Evolutionary conservation across 2,888 invertebrate species (phyloP).

Genomic region (Smittia aterrima): DNA sequence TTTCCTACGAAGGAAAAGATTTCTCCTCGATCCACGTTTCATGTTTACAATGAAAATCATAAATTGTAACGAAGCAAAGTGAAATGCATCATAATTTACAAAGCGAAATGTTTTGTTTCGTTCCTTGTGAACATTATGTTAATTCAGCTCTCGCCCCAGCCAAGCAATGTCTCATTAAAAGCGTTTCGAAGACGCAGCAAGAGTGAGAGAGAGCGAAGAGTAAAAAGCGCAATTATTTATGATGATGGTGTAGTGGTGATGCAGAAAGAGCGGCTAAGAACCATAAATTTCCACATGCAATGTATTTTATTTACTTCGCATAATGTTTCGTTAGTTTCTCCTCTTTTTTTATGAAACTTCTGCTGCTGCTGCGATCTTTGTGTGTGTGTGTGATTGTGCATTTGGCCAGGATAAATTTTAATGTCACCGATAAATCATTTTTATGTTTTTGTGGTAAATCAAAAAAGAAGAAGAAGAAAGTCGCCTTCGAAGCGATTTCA

Average conservation of each 20-base stretch:
- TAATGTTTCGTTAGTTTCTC: constrained; percentile 15
- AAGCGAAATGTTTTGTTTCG: neutral
- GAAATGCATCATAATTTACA: constrained; percentile 17
- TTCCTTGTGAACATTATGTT: constrained; percentile 36
- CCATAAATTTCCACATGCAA: constrained; percentile 33
- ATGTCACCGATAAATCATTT: constrained; percentile 39
- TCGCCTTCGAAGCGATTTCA: neutral
- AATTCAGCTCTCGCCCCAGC: neutral
- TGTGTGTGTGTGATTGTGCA: neutral
- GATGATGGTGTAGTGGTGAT: constrained; percentile 31
- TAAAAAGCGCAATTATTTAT: constrained; percentile 9
- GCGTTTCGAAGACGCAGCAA: constrained; percentile 12
- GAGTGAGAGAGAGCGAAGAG: neutral
- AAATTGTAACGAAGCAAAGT: neutral
- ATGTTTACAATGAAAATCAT: constrained; percentile 2
- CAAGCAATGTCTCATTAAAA: constrained; percentile 36
- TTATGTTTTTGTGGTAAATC: constrained; percentile 38
- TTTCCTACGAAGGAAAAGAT: neutral
- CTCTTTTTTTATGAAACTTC: neutral
- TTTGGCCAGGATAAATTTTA: constrained; percentile 35
- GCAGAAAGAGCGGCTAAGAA: constrained; percentile 25
- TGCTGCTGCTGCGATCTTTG: neutral
- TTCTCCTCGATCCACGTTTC: neutral
- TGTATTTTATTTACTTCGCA: constrained; percentile 34
- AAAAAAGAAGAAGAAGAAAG: constrained; percentile 17